Base-by-base conservation (phyloP, 2,797 vertebrate genomes). In the Synaphobranchus kaupii region DNA sequence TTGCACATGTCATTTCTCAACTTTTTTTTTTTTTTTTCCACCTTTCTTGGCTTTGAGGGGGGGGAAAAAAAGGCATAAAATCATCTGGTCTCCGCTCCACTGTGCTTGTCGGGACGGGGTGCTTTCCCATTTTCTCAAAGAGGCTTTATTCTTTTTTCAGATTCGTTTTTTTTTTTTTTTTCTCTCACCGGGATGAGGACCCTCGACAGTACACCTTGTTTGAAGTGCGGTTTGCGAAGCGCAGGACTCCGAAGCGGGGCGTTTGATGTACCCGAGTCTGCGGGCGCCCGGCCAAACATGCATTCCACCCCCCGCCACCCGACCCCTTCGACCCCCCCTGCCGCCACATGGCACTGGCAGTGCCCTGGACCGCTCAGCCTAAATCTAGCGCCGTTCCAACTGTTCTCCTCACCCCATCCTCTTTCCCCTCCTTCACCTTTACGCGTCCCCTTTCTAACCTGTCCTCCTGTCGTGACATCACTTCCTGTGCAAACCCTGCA, bases 191-290 rank as follows among this genome's bases (percentile, higher is more conserved):
- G 86, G 90, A 90, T 87, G 88, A 89, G 82, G 89, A 90, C 89
- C 89, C 89, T 90, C 87, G 85, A 92, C 90, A 90, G 90, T 88
- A 92, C 85, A 44, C 82, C 88, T 68, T 66, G 87, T 87, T 89
- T 89, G 92, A 92, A 91, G 90, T 92, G 91, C 89, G 88, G 90
- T 89, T 90, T 86, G 89, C 22, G 31, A 50, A 91, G 20, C 90
- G 81, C 82, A 88, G 91, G 93, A 91, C 89, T 89, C 89, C 87
- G 80, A 90, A 90, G 91, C 86, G 87, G 87, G 34, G 90, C 88
- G 88, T 93, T 93, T 94, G 91, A 94, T 92, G 92, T 93, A 90
- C 91, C 87, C 80, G 87, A 90, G 85, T 87, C 88, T 89, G 90
- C 73, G 28, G 92, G 92, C 91, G 85, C 48, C 0, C 34, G 84